Percentiles rank a stretch among this genome's conserved stretches.
phyloP scores from a whole-genome alignment of 1,140 invertebrate genomes.

The Bilobella aurantiaca region DNA sequence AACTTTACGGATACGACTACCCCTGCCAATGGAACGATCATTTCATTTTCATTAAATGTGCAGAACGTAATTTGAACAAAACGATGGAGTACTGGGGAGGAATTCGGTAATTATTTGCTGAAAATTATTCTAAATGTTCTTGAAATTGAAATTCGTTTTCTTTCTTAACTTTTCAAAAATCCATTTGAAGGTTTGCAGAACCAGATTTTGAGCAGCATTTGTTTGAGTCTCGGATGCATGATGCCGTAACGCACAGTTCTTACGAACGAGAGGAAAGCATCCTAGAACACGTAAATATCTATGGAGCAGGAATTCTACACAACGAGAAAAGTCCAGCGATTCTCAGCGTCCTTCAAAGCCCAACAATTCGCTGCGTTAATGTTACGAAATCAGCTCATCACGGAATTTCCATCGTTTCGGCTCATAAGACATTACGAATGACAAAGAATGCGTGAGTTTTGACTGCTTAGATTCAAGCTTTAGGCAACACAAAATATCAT shows the following conservation, averaged over 20 bases:
- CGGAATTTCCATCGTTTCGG: conserved; percentile 83
- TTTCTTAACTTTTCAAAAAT: conserved; percentile 1
- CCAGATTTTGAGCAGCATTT: conserved; percentile 76
- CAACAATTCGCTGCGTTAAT: conserved; percentile 67
- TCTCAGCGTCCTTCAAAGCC: conserved; percentile 75
- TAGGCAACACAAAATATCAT: background rate
- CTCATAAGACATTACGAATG: conserved; percentile 60
- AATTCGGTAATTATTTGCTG: conserved; percentile 45
- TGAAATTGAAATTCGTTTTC: background rate
- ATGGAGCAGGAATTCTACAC: conserved; percentile 91
- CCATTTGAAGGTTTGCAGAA: conserved; percentile 61
- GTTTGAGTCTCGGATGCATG: conserved; percentile 69
- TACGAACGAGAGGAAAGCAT: conserved; percentile 55
- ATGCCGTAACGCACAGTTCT: conserved; percentile 62
- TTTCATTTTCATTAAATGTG: conserved; percentile 91
- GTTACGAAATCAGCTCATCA: conserved; percentile 76
- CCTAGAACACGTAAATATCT: conserved; percentile 73
- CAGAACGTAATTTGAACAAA: conserved; percentile 57
- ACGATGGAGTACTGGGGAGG: conserved; percentile 88
- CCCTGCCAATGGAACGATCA: conserved; percentile 76
- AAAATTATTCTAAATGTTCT: background rate
- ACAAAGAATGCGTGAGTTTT: conserved; percentile 42
- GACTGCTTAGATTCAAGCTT: background rate
- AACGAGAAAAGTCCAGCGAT: conserved; percentile 88
- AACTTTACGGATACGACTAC: conserved; percentile 70